Percentiles rank a stretch among this genome's conserved stretches.
Evolutionary conservation across 1,140 invertebrate genomes (phyloP).

Genomic region (Zaprionus tsacasi): DNA sequence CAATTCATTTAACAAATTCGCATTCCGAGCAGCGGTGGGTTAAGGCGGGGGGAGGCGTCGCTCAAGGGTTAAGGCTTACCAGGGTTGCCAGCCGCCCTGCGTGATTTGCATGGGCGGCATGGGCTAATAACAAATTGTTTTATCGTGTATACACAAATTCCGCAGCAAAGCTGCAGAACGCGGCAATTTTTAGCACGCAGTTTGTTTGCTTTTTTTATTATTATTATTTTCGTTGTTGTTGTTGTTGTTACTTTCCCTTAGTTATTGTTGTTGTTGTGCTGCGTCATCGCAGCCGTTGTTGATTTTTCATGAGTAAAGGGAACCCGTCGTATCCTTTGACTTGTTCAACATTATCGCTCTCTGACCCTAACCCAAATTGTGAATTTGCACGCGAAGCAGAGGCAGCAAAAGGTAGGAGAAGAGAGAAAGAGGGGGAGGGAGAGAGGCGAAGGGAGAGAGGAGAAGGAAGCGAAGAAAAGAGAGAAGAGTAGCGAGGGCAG

Average conservation of each 20-base stretch:
- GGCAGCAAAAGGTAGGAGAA: neutral
- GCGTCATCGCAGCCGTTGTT: constrained; percentile 34
- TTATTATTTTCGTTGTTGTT: neutral
- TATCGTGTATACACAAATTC: constrained; percentile 82
- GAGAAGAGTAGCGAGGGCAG: neutral
- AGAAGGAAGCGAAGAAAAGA: neutral
- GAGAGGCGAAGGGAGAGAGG: no score
- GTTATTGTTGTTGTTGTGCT: constrained; percentile 22
- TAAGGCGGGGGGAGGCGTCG: constrained; percentile 2
- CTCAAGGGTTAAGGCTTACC: constrained; percentile 52
- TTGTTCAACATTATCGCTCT: constrained; percentile 76
- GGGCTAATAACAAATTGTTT: constrained; percentile 81
- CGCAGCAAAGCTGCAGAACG: constrained; percentile 60
- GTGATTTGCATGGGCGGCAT: constrained; percentile 41
- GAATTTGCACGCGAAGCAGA: constrained; percentile 69
- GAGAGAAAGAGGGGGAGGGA: neutral
- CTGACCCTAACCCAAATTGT: constrained; percentile 83
- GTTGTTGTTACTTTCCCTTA: constrained; percentile 7
- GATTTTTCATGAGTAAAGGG: constrained; percentile 8
- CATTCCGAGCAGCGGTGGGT: constrained; percentile 33
- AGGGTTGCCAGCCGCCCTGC: neutral
- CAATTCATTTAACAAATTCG: constrained; percentile 79
- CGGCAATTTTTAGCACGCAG: constrained; percentile 70
- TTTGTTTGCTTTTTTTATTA: constrained; percentile 1
- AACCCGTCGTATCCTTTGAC: constrained; percentile 69